Conservation (phyloP, 2,797 vertebrate genomes). For the Pogoniulus pusillus region DNA sequence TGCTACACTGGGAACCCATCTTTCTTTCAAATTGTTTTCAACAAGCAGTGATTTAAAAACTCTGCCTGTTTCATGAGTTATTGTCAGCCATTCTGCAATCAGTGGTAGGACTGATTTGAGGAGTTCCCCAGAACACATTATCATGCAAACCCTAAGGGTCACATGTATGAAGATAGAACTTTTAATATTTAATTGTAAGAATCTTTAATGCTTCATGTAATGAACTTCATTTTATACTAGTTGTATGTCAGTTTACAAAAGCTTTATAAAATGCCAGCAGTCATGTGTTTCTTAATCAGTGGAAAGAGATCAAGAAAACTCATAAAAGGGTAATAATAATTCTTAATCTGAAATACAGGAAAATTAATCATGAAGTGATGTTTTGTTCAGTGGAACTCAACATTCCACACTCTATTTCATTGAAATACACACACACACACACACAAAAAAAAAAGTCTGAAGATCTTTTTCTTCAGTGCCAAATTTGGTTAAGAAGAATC, state of each 20-base stretch:
- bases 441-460: not conserved
- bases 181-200: not conserved
- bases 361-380: not conserved
- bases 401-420: not conserved
- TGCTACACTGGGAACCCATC: fast-evolving
- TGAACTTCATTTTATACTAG: not conserved
- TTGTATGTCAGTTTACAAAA: not conserved
- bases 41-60: not conserved
- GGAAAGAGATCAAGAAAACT: not conserved
- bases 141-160: not conserved
- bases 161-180: not conserved
- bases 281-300: not conserved
- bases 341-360: not conserved
- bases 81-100: not conserved
- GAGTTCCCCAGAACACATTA: not conserved
- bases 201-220: not conserved
- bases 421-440: no score
- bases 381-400: not conserved
- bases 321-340: not conserved
- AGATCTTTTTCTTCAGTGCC: not conserved
- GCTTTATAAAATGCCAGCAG: not conserved
- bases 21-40: not conserved
- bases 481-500: not conserved
- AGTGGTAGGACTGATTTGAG: not conserved
- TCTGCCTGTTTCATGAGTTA: not conserved